phyloP scores from a whole-genome alignment of 2,888 invertebrate genomes.

The Priocnemis perturbator region DNA sequence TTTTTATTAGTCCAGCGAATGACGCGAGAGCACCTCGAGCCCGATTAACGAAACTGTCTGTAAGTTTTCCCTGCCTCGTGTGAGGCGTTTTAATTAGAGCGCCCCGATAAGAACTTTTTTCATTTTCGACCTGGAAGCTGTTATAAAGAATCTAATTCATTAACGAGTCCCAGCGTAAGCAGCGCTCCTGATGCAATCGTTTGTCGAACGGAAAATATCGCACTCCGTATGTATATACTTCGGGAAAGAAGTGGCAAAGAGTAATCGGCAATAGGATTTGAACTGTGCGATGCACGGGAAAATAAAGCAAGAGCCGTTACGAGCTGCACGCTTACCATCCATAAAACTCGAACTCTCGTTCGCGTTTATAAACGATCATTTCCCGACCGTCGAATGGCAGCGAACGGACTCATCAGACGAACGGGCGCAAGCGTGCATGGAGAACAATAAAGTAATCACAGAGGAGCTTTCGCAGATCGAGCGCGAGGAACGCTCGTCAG shows the following conservation, averaged over 20 bases:
- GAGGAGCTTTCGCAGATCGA: slow-evolving; percentile 51
- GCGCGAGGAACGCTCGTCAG: slow-evolving; percentile 40
- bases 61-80: slow-evolving; percentile 56
- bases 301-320: not conserved
- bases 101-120: slow-evolving; percentile 54
- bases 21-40: slow-evolving; percentile 66
- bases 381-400: not conserved
- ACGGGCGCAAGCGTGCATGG: slow-evolving; percentile 54
- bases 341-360: too few relatives aligned
- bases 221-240: too few relatives aligned
- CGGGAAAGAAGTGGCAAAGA: too few relatives aligned
- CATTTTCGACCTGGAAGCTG: slow-evolving; percentile 50
- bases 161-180: slow-evolving; percentile 40
- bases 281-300: not conserved
- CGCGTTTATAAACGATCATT: too few relatives aligned
- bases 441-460: slow-evolving; percentile 63
- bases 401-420: slow-evolving; percentile 33
- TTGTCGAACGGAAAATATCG: not conserved
- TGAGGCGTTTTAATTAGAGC: slow-evolving; percentile 58
- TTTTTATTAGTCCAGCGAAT: slow-evolving; percentile 71
- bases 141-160: slow-evolving; percentile 57
- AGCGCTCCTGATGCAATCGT: slow-evolving; percentile 31
- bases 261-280: too few relatives aligned
- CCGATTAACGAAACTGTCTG: slow-evolving; percentile 68
- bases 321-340: too few relatives aligned